A percentile compares a stretch with the other conserved stretches of the same genome.
These are phyloP conservation scores for Drosophila anomelani DNA, from an alignment of 2,888 invertebrate species.

Conservation along the genomic window DNA sequence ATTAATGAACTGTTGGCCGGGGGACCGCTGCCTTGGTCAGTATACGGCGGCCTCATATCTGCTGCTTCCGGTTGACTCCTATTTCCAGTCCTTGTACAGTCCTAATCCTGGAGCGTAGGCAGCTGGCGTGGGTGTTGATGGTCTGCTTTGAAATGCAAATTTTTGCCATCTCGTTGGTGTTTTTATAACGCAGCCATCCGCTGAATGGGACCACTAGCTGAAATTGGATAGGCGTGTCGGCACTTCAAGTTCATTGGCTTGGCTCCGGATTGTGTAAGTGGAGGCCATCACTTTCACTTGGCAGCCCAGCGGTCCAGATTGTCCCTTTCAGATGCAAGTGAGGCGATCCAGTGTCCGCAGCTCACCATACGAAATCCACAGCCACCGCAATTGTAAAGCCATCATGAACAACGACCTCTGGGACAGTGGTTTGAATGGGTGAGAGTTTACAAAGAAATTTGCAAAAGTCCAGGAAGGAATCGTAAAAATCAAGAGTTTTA, in stretches of 20 bases:
- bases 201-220: slow-evolving; percentile 2
- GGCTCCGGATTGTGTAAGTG: slow-evolving; percentile 38
- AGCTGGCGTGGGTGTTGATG: slow-evolving; percentile 33
- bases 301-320: slow-evolving; percentile 5
- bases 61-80: slow-evolving; percentile 12
- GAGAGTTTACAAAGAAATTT: not conserved
- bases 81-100: not conserved
- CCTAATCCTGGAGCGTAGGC: slow-evolving; percentile 23
- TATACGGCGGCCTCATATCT: slow-evolving; percentile 45
- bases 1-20: slow-evolving; percentile 61
- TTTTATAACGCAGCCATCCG: slow-evolving; percentile 59
- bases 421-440: slow-evolving; percentile 10
- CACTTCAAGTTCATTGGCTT: slow-evolving; percentile 66
- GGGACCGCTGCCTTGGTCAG: slow-evolving; percentile 17
- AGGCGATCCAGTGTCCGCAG: slow-evolving; percentile 28
- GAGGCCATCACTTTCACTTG: slow-evolving; percentile 62
- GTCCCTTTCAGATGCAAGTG: slow-evolving; percentile 23
- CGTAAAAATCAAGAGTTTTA: not conserved
- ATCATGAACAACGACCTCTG: slow-evolving; percentile 31
- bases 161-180: slow-evolving; percentile 24
- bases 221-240: slow-evolving; percentile 47
- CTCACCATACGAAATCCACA: slow-evolving; percentile 21
- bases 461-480: no score
- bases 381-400: slow-evolving; percentile 23
- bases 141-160: slow-evolving; percentile 55